Evolutionary conservation across 2,888 invertebrate genomes (phyloP), one percentile per base, ranked within the genome.

Genomic region (Pachliopta kotzebuea): DNA sequence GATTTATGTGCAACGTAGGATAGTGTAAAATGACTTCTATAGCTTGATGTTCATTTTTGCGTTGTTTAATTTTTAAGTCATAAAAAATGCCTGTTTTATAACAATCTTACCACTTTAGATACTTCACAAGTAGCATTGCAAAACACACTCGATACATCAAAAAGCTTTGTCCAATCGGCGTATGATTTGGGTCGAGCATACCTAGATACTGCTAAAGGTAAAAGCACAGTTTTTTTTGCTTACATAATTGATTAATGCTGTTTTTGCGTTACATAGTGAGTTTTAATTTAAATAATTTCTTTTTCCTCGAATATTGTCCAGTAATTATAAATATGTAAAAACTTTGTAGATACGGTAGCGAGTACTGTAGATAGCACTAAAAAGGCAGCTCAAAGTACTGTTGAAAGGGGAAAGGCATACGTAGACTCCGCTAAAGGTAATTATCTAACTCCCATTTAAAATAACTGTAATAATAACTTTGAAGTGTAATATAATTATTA

Each of bases 321-420:
- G 9, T 20, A 49, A 8, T 49, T 4, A 49, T 49, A 20, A 49
- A 2, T 26, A 9, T 37, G 18, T 59, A 21, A 52, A 31, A 23
- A 60, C 37, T 37, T 56, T 56, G 37, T 86, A 86, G 86, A 87
- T 76, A 77, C 83, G 45, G 76, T 86, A 71, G 75, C 81, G 62
- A 83, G 76, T 69, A 83, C 87, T 68, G 83, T 88, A 80, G 88
- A 89, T 78, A 85, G 72, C 69, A 86, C 90, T 69, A 90, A 86
- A 77, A 88, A 87, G 76, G 80, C 85, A 18, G 88, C 90, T 49
- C 86, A 88, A 71, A 80, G 79, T 66, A 85, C 90, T 42, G 71
- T 83, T 67, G 86, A 86, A 61, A 79, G 78, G 65, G 83, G 85
- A 65, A 85, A 81, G 74, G 71, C 76, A 7, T 84, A 83, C 71